phyloP scores from a whole-genome alignment of 2,888 invertebrate species.

The Limnephilus rhombicus region DNA sequence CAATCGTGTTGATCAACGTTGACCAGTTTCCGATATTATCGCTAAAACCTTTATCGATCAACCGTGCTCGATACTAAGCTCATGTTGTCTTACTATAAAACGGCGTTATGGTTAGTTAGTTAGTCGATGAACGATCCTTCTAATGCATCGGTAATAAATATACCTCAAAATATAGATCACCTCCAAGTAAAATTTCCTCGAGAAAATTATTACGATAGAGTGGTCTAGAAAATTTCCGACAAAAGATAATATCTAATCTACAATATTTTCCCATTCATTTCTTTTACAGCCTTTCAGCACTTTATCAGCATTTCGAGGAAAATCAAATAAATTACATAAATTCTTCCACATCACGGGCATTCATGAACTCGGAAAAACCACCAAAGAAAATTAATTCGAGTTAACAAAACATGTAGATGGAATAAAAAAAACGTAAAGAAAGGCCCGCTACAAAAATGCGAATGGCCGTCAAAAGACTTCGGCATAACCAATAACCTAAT shows the following conservation, averaged over 20 bases:
- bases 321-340: neutral
- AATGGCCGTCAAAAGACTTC: neutral
- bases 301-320: neutral
- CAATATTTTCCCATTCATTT: neutral
- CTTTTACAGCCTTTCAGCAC: neutral
- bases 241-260: neutral
- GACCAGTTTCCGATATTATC: too few species aligned
- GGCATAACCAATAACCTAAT: slow-evolving; percentile 36
- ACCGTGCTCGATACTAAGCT: too few species aligned
- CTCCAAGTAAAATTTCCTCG: neutral
- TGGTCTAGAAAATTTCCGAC: neutral
- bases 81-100: too few species aligned
- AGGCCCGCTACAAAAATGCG: slow-evolving; percentile 3
- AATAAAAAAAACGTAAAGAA: neutral
- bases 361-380: neutral
- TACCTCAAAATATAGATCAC: too few species aligned
- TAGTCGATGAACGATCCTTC: too few species aligned
- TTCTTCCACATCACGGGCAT: neutral
- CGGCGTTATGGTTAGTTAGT: too few species aligned
- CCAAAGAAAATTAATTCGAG: neutral
- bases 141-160: too few species aligned
- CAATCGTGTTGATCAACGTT: too few species aligned
- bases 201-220: neutral
- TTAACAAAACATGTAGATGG: neutral
- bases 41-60: too few species aligned